A percentile compares a stretch with the other conserved stretches of the same genome.
These are phyloP conservation scores for Eremobia ochroleuca DNA, from an alignment of 2,888 invertebrate genomes.

Conservation along the genomic window DNA sequence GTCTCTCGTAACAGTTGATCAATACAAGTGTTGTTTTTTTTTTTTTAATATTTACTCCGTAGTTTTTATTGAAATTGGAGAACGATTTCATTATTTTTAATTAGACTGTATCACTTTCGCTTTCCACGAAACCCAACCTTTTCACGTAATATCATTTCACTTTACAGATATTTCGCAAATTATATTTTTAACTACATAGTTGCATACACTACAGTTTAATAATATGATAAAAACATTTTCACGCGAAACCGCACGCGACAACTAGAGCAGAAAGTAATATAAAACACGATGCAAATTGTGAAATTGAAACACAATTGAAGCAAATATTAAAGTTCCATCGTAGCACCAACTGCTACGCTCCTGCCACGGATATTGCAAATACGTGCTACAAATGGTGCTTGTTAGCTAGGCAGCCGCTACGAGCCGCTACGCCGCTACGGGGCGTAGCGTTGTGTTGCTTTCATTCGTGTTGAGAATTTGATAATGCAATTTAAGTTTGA, in stretches of 20 bases:
- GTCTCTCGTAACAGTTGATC: too few relatives aligned
- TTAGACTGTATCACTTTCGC: too few relatives aligned
- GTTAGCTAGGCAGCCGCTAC: conserved; percentile 66
- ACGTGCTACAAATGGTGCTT: conserved; percentile 68
- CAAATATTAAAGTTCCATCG: conserved; percentile 65
- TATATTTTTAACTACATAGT: background rate
- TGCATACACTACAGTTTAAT: background rate
- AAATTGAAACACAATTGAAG: conserved; percentile 68
- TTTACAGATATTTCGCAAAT: too few relatives aligned
- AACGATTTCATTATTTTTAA: background rate
- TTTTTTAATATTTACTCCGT: background rate
- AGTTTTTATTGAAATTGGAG: background rate
- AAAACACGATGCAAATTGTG: conserved; percentile 56
- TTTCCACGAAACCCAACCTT: background rate
- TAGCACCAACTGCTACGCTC: conserved; percentile 57
- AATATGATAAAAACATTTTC: background rate
- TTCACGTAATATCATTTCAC: background rate
- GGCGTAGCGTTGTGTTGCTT: conserved; percentile 49
- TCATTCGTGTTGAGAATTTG: conserved; percentile 55
- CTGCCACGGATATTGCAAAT: conserved; percentile 68
- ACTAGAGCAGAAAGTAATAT: conserved; percentile 41
- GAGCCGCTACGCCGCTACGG: conserved; percentile 33
- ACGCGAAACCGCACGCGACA: conserved; percentile 7
- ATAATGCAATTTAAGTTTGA: conserved; percentile 54
- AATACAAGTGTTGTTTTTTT: background rate